Conservation (phyloP, 2,113 vertebrate genomes). For the Ceyx melanurus region DNA sequence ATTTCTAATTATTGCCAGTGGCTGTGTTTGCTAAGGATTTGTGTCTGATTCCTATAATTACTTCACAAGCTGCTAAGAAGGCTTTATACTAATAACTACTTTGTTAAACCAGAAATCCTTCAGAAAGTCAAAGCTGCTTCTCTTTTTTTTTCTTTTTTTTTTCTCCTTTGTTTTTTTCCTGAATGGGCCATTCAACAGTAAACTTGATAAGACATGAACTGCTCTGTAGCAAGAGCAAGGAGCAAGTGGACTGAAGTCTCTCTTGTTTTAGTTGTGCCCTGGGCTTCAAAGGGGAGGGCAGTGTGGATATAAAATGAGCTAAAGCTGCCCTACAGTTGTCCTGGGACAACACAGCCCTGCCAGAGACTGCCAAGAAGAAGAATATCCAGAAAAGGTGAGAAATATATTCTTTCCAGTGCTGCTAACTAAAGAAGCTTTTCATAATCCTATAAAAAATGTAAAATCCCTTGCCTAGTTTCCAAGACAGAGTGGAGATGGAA, state of each 20-base stretch:
- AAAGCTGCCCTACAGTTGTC: not conserved
- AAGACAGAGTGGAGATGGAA: not conserved
- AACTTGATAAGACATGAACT: not conserved
- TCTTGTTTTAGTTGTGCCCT: not conserved
- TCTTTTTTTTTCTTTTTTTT: not conserved
- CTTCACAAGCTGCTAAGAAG: not conserved
- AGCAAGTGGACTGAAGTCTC: not conserved
- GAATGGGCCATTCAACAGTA: not conserved
- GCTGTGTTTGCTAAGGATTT: not conserved
- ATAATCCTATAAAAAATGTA: not conserved
- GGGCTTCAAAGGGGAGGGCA: not conserved
- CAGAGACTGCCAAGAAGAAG: not conserved
- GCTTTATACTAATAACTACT: not conserved
- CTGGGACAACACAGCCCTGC: not conserved
- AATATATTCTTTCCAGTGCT: not conserved
- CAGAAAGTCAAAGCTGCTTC: not conserved
- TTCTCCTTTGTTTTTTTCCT: not conserved
- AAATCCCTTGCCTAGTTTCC: not conserved
- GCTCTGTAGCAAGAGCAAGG: not conserved
- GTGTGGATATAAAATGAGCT: not conserved
- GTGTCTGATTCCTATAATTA: not conserved
- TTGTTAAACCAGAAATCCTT: not conserved
- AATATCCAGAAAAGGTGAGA: not conserved
- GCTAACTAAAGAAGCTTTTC: not conserved
- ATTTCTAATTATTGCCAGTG: not conserved